Percentiles rank a stretch among this genome's conserved stretches.
phyloP scores from a whole-genome alignment of 2,113 vertebrate species.

The Phalacrocorax pelagicus region DNA sequence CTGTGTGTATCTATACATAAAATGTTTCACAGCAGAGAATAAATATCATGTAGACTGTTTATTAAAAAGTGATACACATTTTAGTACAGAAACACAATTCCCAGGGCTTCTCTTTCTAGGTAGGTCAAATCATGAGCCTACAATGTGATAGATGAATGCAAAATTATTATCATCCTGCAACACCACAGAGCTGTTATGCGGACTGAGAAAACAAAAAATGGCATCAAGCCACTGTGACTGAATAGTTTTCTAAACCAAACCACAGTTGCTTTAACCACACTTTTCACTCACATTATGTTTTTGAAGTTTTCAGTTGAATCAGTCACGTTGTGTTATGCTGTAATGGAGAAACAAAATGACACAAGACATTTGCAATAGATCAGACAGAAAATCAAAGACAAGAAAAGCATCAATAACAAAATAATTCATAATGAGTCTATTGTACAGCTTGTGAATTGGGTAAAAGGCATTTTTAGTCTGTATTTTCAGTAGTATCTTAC shows the following conservation, averaged over 20 bases:
- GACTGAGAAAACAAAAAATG: neutral
- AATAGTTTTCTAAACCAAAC: neutral
- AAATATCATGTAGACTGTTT: neutral
- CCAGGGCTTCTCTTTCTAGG: neutral
- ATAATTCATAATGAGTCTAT: neutral
- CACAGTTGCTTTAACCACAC: neutral
- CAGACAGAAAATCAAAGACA: neutral
- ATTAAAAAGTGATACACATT: neutral
- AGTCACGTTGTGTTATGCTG: neutral
- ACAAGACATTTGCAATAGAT: neutral
- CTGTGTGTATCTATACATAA: neutral
- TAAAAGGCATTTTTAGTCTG: neutral
- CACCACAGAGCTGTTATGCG: neutral
- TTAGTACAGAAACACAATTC: neutral
- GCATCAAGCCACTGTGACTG: neutral
- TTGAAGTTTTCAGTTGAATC: neutral
- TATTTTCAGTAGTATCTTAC: neutral
- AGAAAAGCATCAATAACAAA: neutral
- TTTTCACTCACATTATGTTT: neutral
- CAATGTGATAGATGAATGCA: neutral
- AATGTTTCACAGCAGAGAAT: neutral
- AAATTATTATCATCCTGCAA: neutral
- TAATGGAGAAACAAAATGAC: neutral
- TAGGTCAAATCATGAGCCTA: neutral
- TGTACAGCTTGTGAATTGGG: neutral